Conservation (phyloP, 1,140 invertebrate genomes). For the Tetramorium alpestre region DNA sequence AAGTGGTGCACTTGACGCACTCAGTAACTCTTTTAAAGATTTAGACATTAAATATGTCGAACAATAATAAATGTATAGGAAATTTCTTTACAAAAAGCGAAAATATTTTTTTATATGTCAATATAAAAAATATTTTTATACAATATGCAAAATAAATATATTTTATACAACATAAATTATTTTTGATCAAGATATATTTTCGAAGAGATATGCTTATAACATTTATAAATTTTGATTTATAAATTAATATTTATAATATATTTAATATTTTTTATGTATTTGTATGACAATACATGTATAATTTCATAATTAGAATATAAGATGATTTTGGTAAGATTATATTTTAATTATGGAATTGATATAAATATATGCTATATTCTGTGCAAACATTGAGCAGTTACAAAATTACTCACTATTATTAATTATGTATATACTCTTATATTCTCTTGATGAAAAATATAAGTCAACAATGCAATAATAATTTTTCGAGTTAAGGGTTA, state of each 20-base stretch:
- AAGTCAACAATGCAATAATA: not conserved
- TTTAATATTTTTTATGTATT: conserved; percentile 2
- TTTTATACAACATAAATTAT: conserved; percentile 25
- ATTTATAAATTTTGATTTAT: not conserved
- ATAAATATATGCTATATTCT: not conserved
- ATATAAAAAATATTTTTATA: conserved; percentile 11
- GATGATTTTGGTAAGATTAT: not conserved
- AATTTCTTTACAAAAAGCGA: not conserved
- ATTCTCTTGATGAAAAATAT: conserved; percentile 4
- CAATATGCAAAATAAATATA: not conserved
- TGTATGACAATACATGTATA: not conserved
- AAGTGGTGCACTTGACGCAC: not conserved
- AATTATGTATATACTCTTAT: not conserved
- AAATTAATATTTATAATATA: conserved; percentile 1
- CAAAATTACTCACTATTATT: not conserved
- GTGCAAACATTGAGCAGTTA: not conserved
- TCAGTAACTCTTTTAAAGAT: not conserved
- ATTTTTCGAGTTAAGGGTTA: conserved; percentile 21
- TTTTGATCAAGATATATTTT: conserved; percentile 1
- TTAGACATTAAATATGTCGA: not conserved
- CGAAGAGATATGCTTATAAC: not conserved
- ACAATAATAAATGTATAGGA: conserved; percentile 14
- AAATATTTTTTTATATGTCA: conserved; percentile 1
- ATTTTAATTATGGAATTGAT: not conserved
- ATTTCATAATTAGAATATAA: not conserved